A percentile compares a stretch with the other conserved stretches of the same genome.
Evolutionary conservation across 2,888 invertebrate species (phyloP).

Genomic region (Chloromyia formosa): DNA sequence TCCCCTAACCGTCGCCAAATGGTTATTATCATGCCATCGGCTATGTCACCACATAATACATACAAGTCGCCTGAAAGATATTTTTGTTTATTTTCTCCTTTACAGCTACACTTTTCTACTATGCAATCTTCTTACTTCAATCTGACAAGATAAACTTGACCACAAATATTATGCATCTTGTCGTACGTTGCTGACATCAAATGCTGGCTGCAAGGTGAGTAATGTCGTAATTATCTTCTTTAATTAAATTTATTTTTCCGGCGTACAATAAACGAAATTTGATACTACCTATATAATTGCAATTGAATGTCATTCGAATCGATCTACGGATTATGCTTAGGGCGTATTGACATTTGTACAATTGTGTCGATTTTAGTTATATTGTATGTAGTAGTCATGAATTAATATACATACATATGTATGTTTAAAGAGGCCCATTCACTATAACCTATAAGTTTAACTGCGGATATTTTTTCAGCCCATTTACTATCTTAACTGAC

Average conservation of each 20-base stretch:
- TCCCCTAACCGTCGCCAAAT: no score
- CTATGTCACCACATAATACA: no score
- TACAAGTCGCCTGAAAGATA: neutral
- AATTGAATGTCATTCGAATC: constrained; percentile 29
- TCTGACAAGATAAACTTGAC: neutral
- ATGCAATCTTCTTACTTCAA: neutral
- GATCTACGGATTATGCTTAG: neutral
- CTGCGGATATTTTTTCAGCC: no score
- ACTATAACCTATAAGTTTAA: no score
- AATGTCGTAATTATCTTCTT: constrained; percentile 37
- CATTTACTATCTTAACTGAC: no score
- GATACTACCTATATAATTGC: constrained; percentile 42
- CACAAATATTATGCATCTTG: constrained; percentile 12
- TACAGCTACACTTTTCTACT: neutral
- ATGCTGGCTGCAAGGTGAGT: constrained; percentile 9
- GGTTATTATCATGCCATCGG: no score
- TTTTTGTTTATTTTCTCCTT: neutral
- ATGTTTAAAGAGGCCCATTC: no score
- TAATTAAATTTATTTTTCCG: constrained; percentile 36
- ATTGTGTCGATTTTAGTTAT: neutral
- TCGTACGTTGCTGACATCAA: constrained; percentile 18
- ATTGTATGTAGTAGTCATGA: no score
- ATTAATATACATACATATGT: no score
- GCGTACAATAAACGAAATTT: constrained; percentile 33
- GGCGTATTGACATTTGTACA: constrained; percentile 1